Conservation (phyloP, 2,888 invertebrate genomes). For the Scaptomyza caliginosa region DNA sequence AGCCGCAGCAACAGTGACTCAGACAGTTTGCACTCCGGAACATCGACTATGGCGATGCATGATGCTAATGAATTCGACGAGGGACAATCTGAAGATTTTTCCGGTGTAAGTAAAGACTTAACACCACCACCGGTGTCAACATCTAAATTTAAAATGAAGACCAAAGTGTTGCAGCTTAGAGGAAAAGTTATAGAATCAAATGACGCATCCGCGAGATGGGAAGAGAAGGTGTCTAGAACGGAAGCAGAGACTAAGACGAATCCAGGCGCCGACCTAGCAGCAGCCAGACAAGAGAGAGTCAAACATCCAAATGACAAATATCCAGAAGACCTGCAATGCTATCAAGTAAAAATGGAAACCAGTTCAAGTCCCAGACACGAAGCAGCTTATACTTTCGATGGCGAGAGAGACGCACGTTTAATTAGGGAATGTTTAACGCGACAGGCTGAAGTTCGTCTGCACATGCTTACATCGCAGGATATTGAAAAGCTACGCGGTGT, state of each 20-base stretch:
- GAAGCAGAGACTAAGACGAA: constrained; percentile 10
- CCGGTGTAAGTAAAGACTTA: constrained; percentile 51
- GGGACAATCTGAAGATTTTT: constrained; percentile 9
- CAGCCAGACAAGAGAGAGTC: background rate
- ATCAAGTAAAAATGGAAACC: background rate
- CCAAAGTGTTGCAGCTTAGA: constrained; percentile 49
- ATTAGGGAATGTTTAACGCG: constrained; percentile 56
- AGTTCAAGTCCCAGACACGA: background rate
- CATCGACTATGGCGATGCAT: constrained; percentile 60
- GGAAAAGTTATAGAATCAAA: background rate
- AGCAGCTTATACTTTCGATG: background rate
- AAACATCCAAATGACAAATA: background rate
- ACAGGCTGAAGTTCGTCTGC: constrained; percentile 34
- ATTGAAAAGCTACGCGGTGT: constrained; percentile 54
- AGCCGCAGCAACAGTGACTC: constrained; percentile 38
- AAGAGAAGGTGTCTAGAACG: constrained; percentile 1
- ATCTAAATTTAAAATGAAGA: constrained; percentile 46
- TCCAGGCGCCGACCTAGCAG: background rate
- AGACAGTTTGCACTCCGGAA: constrained; percentile 57
- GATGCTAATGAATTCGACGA: constrained; percentile 53
- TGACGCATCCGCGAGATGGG: background rate
- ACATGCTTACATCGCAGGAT: constrained; percentile 37
- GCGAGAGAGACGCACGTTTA: constrained; percentile 21
- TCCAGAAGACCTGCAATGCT: background rate
- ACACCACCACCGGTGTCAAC: constrained; percentile 39